These are phyloP conservation scores for Hymenochirus boettgeri DNA, from an alignment of 2,113 vertebrate species.

Conservation along the genomic window DNA sequence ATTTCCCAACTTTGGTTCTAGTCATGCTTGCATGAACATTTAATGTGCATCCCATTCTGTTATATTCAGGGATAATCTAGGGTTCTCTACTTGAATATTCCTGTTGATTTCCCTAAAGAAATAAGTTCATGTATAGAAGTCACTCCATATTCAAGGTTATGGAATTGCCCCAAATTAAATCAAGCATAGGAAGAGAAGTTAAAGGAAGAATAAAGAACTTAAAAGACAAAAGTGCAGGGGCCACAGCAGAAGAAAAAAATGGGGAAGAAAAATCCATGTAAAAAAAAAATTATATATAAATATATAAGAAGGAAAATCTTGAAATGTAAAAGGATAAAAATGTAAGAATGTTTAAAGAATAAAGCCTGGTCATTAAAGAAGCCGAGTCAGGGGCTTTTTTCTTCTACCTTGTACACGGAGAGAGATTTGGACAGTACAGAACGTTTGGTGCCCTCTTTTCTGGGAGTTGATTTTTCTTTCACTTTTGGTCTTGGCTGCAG, in stretches of 20 bases:
- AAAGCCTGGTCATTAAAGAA: conserved; percentile 63
- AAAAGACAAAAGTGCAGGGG: not conserved
- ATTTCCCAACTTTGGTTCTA: not conserved
- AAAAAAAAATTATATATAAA: conserved; percentile 52
- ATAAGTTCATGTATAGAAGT: conserved; percentile 47
- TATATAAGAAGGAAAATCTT: conserved; percentile 54
- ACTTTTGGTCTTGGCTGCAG: conserved; percentile 76
- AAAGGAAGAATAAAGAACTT: not conserved
- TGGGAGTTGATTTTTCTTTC: conserved; percentile 80
- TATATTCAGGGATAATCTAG: conserved; percentile 3
- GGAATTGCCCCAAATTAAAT: conserved; percentile 47
- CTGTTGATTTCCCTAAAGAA: conserved; percentile 1
- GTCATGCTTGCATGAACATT: not conserved
- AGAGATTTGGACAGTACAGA: conserved; percentile 83
- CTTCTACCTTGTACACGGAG: conserved; percentile 99
- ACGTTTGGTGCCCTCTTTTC: conserved; percentile 83
- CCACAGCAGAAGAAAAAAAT: conserved; percentile 50
- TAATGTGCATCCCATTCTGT: not conserved
- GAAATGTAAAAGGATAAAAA: conserved; percentile 48
- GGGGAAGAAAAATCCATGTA: conserved; percentile 53
- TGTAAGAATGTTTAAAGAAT: conserved; percentile 60
- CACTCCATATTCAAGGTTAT: conserved; percentile 51
- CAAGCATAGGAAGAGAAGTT: not conserved
- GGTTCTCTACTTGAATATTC: not conserved
- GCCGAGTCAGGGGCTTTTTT: conserved; percentile 95